Percentiles rank a stretch among this genome's conserved stretches.
phyloP scores from a whole-genome alignment of 2,888 invertebrate species.

The Keiferia lycopersicella region DNA sequence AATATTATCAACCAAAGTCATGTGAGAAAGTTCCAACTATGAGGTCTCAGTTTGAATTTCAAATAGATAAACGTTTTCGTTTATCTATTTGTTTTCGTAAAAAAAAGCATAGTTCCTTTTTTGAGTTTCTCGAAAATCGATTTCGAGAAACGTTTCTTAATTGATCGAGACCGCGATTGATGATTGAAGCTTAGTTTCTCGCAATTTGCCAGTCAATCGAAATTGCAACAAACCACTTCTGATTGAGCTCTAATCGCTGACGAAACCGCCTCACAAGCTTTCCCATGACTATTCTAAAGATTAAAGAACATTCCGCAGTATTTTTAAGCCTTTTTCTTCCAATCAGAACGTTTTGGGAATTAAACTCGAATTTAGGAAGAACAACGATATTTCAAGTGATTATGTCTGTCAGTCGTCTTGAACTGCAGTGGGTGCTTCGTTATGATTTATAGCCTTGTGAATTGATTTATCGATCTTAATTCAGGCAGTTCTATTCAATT shows the following conservation, averaged over 20 bases:
- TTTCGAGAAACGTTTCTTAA: conserved; percentile 40
- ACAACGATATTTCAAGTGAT: conserved; percentile 67
- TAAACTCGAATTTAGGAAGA: conserved; percentile 61
- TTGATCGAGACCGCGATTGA: conserved; percentile 50
- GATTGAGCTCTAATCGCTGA: conserved; percentile 72
- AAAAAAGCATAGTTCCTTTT: not conserved
- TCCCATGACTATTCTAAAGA: conserved; percentile 72
- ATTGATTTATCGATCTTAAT: conserved; percentile 65
- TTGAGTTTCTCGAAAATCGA: conserved; percentile 39
- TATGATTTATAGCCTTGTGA: conserved; percentile 57
- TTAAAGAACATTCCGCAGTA: conserved; percentile 50
- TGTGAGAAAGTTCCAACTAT: no score
- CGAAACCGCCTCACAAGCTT: conserved; percentile 47
- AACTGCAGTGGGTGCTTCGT: conserved; percentile 23
- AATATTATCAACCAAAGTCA: no score
- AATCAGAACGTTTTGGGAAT: conserved; percentile 71
- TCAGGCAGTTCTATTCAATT: conserved; percentile 65
- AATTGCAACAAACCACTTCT: conserved; percentile 71
- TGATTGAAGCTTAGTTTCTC: conserved; percentile 58
- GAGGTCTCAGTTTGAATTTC: no score
- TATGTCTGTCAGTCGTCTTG: conserved; percentile 53
- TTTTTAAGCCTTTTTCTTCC: conserved; percentile 56
- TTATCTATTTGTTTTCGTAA: not conserved
- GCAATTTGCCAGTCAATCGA: conserved; percentile 79
- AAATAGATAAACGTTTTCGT: no score